Conservation (phyloP, 1,140 invertebrate genomes). For the Zaprionus ghesquierei region DNA sequence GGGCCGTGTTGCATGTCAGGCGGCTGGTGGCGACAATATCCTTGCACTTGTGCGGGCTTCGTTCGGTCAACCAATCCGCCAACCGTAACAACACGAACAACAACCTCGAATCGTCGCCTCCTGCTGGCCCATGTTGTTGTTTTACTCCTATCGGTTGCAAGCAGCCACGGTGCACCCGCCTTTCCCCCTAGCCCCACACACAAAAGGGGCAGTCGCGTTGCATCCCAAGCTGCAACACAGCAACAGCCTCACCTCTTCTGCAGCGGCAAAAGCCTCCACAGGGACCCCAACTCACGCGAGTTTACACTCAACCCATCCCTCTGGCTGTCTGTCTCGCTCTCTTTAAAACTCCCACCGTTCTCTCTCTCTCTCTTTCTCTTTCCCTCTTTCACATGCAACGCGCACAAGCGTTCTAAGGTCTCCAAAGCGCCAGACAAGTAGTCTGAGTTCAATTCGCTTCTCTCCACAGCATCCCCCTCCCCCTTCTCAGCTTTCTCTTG, state of each 20-base stretch:
- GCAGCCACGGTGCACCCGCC: constrained; percentile 9
- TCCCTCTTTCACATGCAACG: constrained; percentile 11
- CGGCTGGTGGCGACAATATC: constrained; percentile 73
- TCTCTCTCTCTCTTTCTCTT: constrained; percentile 5
- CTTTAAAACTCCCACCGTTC: background rate
- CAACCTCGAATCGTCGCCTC: constrained; percentile 53
- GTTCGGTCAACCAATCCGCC: constrained; percentile 63
- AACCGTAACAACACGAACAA: constrained; percentile 56
- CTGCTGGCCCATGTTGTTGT: constrained; percentile 44
- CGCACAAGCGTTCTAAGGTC: constrained; percentile 12
- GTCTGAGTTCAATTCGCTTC: constrained; percentile 34
- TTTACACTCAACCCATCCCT: background rate
- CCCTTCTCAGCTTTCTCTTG: background rate
- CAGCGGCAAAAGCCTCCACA: constrained; percentile 1
- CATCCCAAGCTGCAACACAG: constrained; percentile 45
- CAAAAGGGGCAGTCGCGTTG: constrained; percentile 41
- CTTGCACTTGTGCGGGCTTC: constrained; percentile 72
- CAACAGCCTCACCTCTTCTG: background rate
- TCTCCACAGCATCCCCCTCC: constrained; percentile 1
- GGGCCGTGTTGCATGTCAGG: constrained; percentile 44
- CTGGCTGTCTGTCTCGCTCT: constrained; percentile 4
- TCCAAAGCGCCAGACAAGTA: constrained; percentile 35
- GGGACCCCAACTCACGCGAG: background rate
- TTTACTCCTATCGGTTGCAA: too few species aligned
- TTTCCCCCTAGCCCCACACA: background rate